Percentiles rank a stretch among this genome's conserved stretches.
These are phyloP conservation scores for Cyprinodon variegatus DNA, from an alignment of 2,113 vertebrate genomes.

Conservation along the genomic window DNA sequence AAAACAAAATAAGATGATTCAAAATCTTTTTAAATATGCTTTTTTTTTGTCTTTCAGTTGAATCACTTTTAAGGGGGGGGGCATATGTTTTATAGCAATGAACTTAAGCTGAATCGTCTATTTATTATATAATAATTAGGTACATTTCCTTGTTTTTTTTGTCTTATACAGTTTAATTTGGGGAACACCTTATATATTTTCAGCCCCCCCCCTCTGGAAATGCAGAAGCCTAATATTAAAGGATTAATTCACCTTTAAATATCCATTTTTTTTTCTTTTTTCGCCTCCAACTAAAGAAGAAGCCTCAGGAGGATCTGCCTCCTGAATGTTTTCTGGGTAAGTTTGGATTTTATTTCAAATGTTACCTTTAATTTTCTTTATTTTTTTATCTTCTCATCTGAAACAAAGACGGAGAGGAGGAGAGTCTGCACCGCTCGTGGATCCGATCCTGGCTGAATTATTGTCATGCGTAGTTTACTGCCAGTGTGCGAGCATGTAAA, in stretches of 20 bases:
- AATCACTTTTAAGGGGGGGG: no score
- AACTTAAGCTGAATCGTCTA: not conserved
- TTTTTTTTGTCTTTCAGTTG: no score
- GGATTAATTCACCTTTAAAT: not conserved
- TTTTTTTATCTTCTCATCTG: not conserved
- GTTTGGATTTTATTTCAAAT: not conserved
- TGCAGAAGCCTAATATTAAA: no score
- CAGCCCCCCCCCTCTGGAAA: no score
- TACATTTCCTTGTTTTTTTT: not conserved
- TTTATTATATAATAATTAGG: not conserved
- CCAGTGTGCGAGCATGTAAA: conserved; percentile 57
- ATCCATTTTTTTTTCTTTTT: not conserved
- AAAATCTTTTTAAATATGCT: no score
- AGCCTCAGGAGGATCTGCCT: not conserved
- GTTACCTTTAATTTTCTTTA: not conserved
- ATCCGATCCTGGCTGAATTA: conserved; percentile 61
- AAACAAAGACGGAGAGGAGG: conserved; percentile 9
- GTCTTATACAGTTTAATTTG: not conserved
- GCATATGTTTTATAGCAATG: no score
- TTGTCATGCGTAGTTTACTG: conserved; percentile 65
- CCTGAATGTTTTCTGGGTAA: not conserved
- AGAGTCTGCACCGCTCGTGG: conserved; percentile 35
- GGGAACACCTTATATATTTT: no score
- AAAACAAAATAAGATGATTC: no score
- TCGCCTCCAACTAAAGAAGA: not conserved